Evolutionary conservation across 1,140 invertebrate genomes (phyloP), one percentile per base, ranked within the genome.

Genomic region (Pissodes strobi): DNA sequence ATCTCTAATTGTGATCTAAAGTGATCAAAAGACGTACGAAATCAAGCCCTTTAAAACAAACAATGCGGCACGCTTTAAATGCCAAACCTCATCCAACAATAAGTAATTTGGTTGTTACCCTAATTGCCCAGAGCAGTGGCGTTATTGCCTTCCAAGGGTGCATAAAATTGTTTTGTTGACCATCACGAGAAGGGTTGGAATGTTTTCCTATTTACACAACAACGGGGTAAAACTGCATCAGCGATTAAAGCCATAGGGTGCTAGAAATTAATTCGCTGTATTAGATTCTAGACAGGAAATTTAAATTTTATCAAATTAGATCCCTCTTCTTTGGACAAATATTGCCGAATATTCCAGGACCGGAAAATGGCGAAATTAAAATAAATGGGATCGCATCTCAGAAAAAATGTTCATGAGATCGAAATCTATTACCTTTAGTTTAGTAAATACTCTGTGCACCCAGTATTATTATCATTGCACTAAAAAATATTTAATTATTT

Each of bases 101-200:
- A 49, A 61, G 58, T 61, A 61, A 61, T 51, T 60, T 61, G 30
- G 49, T 55, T 63, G 60, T 63, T 63, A 53, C 51, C 60, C 60
- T 63, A 63, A 63, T 63, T 63, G 60, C 60, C 51, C 19, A 22
- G 13, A 49, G 60, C 38, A 38, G 45, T 63, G 49, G 37, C 60
- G 27, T 63, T 63, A 63, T 63, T 63, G 60, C 49, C 52, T 63
- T 55, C 39, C 53, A 63, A 63, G 60, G 60, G 60, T 63, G 60
- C 39, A 63, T 63, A 56, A 63, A 63, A 63, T 63, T 63, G 58
- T 49, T 61, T 61, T 61, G 58, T 61, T 61, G 58, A 61, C 58
- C 58, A 61, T 19, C 46, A 19, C 45, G 41, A 46, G 58, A 61
- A 61, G 58, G 58, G 58, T 61, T 61, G 27, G 34, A 61, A 61